Conservation (phyloP, 2,113 vertebrate species). For the Chascanopsetta lugubris region DNA sequence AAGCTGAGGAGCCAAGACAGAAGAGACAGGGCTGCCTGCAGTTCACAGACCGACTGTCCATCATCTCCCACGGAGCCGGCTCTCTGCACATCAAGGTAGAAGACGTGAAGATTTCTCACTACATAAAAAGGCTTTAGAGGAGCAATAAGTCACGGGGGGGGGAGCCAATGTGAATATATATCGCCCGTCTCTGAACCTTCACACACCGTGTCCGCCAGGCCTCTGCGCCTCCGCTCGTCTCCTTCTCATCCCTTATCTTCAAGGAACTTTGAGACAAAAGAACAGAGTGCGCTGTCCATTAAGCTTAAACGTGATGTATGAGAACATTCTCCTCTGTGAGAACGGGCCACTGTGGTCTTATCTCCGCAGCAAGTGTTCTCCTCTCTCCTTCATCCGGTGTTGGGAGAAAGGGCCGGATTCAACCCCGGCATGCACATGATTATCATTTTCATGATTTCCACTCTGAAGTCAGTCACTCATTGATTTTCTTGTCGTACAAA, state of each 20-base stretch:
- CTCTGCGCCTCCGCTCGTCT: background rate
- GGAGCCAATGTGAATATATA: constrained; percentile 19
- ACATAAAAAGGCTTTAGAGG: constrained; percentile 38
- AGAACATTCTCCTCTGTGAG: constrained; percentile 3
- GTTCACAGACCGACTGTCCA: constrained; percentile 56
- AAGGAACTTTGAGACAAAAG: constrained; percentile 11
- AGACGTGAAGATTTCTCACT: constrained; percentile 41
- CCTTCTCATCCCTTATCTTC: constrained; percentile 13
- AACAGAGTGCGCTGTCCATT: background rate
- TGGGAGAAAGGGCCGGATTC: background rate
- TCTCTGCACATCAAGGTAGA: constrained; percentile 56
- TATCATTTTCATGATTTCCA: background rate
- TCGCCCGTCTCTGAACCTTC: constrained; percentile 21
- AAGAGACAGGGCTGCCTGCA: constrained; percentile 42
- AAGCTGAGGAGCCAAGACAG: constrained; percentile 26
- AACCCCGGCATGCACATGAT: background rate
- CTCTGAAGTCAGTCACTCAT: background rate
- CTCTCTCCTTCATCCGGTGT: background rate
- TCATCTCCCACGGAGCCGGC: constrained; percentile 46
- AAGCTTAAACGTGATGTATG: constrained; percentile 10
- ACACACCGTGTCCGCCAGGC: background rate
- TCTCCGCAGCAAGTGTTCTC: background rate
- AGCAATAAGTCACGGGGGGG: constrained; percentile 46
- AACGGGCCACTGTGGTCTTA: constrained; percentile 1
- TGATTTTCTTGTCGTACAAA: background rate